Percentiles rank a stretch among this genome's conserved stretches.
Evolutionary conservation across 37 sponge, comb jelly and placozoan genomes (phyloP).

Genomic region (Chondrilla cf. caribensis): DNA sequence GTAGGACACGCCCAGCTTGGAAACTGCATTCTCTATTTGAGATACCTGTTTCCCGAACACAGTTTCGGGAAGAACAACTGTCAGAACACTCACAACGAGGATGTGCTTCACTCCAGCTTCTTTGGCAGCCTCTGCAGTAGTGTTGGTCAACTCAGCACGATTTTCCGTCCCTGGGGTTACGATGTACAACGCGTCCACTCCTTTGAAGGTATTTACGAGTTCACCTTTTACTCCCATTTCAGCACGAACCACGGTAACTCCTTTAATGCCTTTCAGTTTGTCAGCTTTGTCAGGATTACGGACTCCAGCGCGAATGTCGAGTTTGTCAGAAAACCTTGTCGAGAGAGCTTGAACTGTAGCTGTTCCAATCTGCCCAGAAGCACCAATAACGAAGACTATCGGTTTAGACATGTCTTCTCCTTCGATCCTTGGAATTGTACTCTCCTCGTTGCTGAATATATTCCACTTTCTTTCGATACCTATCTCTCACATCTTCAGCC

Average conservation of each 20-base stretch:
- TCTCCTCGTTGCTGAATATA: too few relatives aligned
- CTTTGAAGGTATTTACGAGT: conserved; percentile 28
- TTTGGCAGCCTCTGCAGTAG: conserved; percentile 43
- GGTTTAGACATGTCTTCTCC: conserved; percentile 53
- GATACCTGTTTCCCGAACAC: conserved; percentile 29
- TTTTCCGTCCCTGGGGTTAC: conserved; percentile 38
- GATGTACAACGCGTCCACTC: conserved; percentile 42
- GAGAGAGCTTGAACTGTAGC: conserved; percentile 48
- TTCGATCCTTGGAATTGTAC: too few relatives aligned
- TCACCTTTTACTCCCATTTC: conserved; percentile 37
- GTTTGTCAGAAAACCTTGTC: conserved; percentile 22
- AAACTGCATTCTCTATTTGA: conserved; percentile 10
- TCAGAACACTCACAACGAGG: conserved; percentile 27
- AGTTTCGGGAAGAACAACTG: conserved; percentile 13
- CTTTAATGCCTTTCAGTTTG: conserved; percentile 11
- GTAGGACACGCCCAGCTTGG: conserved; percentile 31
- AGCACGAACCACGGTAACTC: conserved; percentile 47
- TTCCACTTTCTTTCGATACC: too few relatives aligned
- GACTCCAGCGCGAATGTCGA: conserved; percentile 62
- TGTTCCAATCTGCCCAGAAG: conserved; percentile 49
- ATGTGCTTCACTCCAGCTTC: conserved; percentile 41
- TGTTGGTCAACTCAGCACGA: conserved; percentile 24
- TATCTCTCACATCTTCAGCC: too few relatives aligned
- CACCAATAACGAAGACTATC: conserved; percentile 61
- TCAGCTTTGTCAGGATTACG: conserved; percentile 58